phyloP scores from a whole-genome alignment of 2,113 vertebrate species.

The Cottus gobio region DNA sequence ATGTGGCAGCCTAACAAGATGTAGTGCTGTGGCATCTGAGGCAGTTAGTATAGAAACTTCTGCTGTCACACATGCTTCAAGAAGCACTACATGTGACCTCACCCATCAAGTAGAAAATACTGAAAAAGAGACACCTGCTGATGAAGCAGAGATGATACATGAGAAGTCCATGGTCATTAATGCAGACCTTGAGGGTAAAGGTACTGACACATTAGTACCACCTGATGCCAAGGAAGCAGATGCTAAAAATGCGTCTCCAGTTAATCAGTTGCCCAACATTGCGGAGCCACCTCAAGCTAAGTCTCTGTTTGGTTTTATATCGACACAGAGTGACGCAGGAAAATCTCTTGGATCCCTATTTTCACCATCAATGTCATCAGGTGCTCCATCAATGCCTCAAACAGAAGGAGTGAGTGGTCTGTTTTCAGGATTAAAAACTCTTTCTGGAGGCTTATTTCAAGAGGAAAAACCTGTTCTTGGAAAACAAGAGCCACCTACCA shows the following conservation, averaged over 20 bases:
- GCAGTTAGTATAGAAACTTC: slow-evolving; percentile 19
- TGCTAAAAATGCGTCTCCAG: slow-evolving; percentile 10
- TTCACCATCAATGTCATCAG: slow-evolving; percentile 75
- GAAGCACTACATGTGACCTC: slow-evolving; percentile 15
- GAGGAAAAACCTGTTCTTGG: slow-evolving; percentile 79
- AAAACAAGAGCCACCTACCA: slow-evolving; percentile 71
- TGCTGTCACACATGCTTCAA: slow-evolving; percentile 13
- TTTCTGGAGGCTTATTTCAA: slow-evolving; percentile 90
- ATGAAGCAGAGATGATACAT: slow-evolving; percentile 55
- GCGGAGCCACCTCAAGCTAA: slow-evolving; percentile 72
- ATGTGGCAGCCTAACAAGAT: background rate
- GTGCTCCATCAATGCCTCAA: slow-evolving; percentile 67
- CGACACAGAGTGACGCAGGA: slow-evolving; percentile 79
- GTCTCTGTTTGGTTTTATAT: slow-evolving; percentile 83
- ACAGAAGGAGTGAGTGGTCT: slow-evolving; percentile 81
- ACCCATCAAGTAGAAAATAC: slow-evolving; percentile 29
- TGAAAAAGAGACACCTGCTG: slow-evolving; percentile 38
- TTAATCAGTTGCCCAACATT: slow-evolving; percentile 47
- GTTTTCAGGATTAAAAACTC: slow-evolving; percentile 88
- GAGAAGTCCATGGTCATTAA: slow-evolving; percentile 63
- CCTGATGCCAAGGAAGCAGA: slow-evolving; percentile 1
- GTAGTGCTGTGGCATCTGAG: slow-evolving; percentile 2
- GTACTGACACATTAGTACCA: slow-evolving; percentile 52
- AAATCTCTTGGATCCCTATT: slow-evolving; percentile 90
- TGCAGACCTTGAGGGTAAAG: slow-evolving; percentile 58